Percentiles rank a stretch among this genome's conserved stretches.
Evolutionary conservation across 23 tunicate genomes (phyloP).

Genomic region (Oikopleura dioica): DNA sequence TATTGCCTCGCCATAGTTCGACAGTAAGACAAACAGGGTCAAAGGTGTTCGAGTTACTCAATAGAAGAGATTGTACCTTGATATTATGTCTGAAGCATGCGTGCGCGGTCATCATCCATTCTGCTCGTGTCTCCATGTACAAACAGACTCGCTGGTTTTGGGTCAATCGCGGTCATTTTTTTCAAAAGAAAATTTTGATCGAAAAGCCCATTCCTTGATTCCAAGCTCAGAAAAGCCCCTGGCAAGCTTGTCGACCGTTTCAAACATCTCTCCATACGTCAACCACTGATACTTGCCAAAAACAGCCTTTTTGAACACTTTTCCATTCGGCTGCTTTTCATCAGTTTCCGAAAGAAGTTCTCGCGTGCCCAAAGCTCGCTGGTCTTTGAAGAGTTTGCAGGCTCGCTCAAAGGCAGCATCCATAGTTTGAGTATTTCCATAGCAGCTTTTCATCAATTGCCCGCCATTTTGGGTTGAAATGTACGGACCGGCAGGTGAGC

Average conservation of each 20-base stretch:
- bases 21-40: too few relatives aligned
- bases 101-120: conserved; percentile 75
- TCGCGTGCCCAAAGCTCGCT: conserved; percentile 44
- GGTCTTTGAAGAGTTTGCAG: conserved; percentile 14
- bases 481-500: neutral
- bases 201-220: too few relatives aligned
- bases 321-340: conserved; percentile 63
- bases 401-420: conserved; percentile 30
- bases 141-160: conserved; percentile 31
- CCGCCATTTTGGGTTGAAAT: neutral
- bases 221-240: conserved; percentile 37
- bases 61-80: too few relatives aligned
- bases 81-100: conserved; percentile 58
- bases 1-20: too few relatives aligned
- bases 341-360: conserved; percentile 61
- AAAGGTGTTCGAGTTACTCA: too few relatives aligned
- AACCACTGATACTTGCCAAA: conserved; percentile 75
- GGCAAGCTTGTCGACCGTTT: conserved; percentile 25
- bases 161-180: too few relatives aligned
- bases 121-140: conserved; percentile 78
- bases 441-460: neutral
- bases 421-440: neutral
- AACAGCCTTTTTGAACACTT: conserved; percentile 85
- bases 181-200: too few relatives aligned
- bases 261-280: conserved; percentile 23